Percentiles rank a stretch among this genome's conserved stretches.
Conservation (phyloP, 1,140 invertebrate species). For the Cotesia typhae region DNA sequence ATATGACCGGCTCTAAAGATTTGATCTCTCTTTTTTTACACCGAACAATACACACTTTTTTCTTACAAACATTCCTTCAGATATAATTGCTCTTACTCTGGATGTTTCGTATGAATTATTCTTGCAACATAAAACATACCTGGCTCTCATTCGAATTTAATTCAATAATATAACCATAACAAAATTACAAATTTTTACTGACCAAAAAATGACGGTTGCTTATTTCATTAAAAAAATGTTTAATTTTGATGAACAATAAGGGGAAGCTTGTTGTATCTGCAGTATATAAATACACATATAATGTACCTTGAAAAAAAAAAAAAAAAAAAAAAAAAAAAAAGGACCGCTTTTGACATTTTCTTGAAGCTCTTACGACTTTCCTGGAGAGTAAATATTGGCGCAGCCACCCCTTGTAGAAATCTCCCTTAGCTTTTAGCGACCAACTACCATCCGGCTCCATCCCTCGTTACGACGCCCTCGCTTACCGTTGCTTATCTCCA, state of each 20-base stretch:
- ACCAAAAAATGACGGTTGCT: no score
- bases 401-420: slow-evolving; percentile 47
- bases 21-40: no score
- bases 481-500: slow-evolving; percentile 8
- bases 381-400: slow-evolving; percentile 56
- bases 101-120: no score
- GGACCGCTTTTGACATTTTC: slow-evolving; percentile 4
- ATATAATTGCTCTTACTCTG: no score
- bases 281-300: slow-evolving; percentile 5
- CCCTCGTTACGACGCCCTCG: slow-evolving; percentile 25
- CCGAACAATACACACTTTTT: no score
- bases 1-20: no score
- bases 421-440: slow-evolving; percentile 16
- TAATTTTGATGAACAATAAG: neutral
- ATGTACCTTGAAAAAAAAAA: neutral
- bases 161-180: no score
- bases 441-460: slow-evolving; percentile 9
- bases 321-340: neutral
- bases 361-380: slow-evolving; percentile 26
- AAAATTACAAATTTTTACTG: no score
- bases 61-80: no score
- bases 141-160: no score
- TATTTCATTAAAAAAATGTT: neutral
- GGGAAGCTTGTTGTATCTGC: no score
- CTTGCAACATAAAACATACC: no score